Evolutionary conservation across 2,797 vertebrate species (phyloP), one percentile per base, ranked within the genome.

Genomic region (Acanthiza pusilla): DNA sequence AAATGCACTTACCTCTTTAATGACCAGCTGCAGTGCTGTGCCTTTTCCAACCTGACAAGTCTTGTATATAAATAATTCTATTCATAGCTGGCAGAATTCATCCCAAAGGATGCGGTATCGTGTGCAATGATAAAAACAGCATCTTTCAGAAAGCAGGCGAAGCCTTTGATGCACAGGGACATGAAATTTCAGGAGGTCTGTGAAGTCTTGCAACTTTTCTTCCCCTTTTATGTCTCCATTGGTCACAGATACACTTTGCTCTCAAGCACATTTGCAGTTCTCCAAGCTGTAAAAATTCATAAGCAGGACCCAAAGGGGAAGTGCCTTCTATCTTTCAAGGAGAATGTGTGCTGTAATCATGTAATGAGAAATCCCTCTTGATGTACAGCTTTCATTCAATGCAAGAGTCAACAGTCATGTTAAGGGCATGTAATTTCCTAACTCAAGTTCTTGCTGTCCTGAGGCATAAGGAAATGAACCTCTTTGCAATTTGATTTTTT

Each of bases 191-290:
- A 66, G 83, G 53, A 60, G 43, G 47, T 58, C 43, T 81, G 18
- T 79, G 71, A 80, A 88, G 51, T 16, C 78, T 79, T 73, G 23
- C 18, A 47, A 77, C 90, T 88, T 89, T 38, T 91, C 80, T 54
- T 89, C 51, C 62, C 58, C 54, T 92, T 93, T 93, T 91, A 60
- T 94, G 62, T 87, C 94, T 74, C 71, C 72, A 80, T 83, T 88
- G 83, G 94, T 94, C 84, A 90, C 91, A 89, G 91, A 71, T 66
- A 62, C 57, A 91, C 80, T 91, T 84, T 67, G 12, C 54, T 92
- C 77, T 95, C 82, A 43, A 68, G 48, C 23, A 16, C 47, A 71
- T 88, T 77, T 92, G 57, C 63, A 88, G 65, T 48, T 94, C 84
- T 94, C 42, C 60, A 58, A 84, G 63, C 42, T 71, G 77, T 84